phyloP scores from a whole-genome alignment of 2,888 invertebrate genomes.

The Ochlodes sylvanus region DNA sequence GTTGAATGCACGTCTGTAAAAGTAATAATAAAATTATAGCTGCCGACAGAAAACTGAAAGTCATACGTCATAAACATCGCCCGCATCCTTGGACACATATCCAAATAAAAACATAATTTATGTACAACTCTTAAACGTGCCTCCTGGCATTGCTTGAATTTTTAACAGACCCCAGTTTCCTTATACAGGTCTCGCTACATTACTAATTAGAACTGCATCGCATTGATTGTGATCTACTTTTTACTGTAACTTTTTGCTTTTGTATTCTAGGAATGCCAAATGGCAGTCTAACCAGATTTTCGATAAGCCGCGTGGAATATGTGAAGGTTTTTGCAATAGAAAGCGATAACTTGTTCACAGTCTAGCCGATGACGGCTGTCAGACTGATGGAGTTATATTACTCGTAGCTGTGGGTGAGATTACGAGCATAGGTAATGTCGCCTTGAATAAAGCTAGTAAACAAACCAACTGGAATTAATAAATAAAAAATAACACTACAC shows the following conservation, averaged over 20 bases:
- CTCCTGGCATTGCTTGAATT: slow-evolving; percentile 28
- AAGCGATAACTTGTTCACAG: slow-evolving; percentile 13
- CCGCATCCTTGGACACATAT: slow-evolving; percentile 18
- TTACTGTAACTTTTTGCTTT: slow-evolving; percentile 13
- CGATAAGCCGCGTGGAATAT: background rate
- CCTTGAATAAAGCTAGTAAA: no score
- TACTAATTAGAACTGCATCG: slow-evolving; percentile 23
- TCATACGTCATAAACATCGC: slow-evolving; percentile 3
- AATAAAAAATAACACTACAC: no score
- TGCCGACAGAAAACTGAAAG: background rate
- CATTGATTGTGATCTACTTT: slow-evolving; percentile 19
- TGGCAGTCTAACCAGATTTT: slow-evolving; percentile 10
- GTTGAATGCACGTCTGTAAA: no score
- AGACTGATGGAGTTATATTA: background rate
- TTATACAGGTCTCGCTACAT: slow-evolving; percentile 18
- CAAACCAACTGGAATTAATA: no score
- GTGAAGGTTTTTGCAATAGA: slow-evolving; percentile 1
- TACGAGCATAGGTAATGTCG: no score
- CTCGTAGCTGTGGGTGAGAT: no score
- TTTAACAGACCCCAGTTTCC: slow-evolving; percentile 18
- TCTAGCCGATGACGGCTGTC: background rate
- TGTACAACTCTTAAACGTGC: slow-evolving; percentile 29
- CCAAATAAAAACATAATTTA: slow-evolving; percentile 34
- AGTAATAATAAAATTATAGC: no score
- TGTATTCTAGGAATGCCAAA: slow-evolving; percentile 11